These are phyloP conservation scores for Montifringilla adamsi DNA, from an alignment of 2,113 vertebrate genomes.

Conservation along the genomic window DNA sequence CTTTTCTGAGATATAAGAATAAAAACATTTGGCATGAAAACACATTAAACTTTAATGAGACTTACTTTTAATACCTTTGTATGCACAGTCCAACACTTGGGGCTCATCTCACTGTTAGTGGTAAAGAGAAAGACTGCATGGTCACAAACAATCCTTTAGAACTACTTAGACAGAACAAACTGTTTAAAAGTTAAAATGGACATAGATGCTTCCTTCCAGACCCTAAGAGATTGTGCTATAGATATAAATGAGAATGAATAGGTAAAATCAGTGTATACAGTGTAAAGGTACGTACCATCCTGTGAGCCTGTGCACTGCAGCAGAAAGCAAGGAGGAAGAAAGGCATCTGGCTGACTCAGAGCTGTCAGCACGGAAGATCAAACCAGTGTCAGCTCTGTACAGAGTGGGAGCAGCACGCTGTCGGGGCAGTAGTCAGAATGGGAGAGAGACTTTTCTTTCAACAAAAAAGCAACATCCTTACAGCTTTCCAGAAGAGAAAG, in stretches of 20 bases:
- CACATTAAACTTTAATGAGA: neutral
- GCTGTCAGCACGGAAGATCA: neutral
- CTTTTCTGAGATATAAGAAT: neutral
- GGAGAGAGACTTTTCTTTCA: neutral
- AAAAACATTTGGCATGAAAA: neutral
- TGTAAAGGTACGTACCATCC: accelerated
- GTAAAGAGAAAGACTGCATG: neutral
- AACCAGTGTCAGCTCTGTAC: accelerated
- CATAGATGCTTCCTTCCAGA: neutral
- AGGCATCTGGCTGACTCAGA: neutral
- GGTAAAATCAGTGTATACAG: neutral
- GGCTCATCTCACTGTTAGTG: neutral
- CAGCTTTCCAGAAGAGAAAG: neutral
- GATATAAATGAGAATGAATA: accelerated
- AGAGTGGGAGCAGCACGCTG: neutral
- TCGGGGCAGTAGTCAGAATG: neutral
- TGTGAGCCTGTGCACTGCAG: neutral
- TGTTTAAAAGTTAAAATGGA: neutral
- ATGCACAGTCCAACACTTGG: neutral
- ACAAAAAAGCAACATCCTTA: neutral
- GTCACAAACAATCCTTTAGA: neutral
- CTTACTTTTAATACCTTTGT: neutral
- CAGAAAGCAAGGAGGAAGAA: neutral
- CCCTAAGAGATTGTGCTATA: neutral
- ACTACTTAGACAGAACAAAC: neutral